These are phyloP conservation scores for Anoncus sp. DNA, from an alignment of 2,888 invertebrate species.

Conservation along the genomic window DNA sequence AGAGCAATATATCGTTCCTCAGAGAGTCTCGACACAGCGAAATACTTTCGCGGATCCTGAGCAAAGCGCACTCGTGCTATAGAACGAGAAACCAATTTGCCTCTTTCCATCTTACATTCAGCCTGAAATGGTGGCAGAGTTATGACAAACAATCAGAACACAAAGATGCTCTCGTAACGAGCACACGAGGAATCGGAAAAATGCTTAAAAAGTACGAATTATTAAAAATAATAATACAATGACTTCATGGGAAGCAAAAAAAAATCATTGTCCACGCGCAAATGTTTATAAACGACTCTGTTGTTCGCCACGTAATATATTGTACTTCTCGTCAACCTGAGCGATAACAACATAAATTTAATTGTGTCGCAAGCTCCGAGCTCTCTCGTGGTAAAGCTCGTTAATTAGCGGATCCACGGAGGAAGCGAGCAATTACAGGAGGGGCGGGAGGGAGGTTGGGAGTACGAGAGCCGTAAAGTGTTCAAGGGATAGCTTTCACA, in stretches of 20 bases:
- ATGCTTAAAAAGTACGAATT: no score
- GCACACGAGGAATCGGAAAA: no score
- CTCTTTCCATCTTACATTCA: not conserved
- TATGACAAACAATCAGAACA: not conserved
- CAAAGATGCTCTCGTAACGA: not conserved
- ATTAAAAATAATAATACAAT: no score
- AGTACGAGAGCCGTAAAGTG: slow-evolving; percentile 28
- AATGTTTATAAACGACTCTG: no score
- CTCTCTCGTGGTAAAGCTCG: slow-evolving; percentile 19
- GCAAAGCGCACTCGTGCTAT: slow-evolving; percentile 13
- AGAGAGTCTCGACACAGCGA: slow-evolving; percentile 27
- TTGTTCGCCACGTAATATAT: no score
- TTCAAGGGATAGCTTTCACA: slow-evolving; percentile 1
- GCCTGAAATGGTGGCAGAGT: not conserved
- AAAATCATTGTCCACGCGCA: no score
- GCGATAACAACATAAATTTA: slow-evolving; percentile 29
- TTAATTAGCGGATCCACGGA: slow-evolving; percentile 32
- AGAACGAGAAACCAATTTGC: slow-evolving; percentile 16
- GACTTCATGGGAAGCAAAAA: no score
- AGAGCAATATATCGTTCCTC: slow-evolving; percentile 7
- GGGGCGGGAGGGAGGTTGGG: no score
- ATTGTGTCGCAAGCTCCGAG: slow-evolving; percentile 14
- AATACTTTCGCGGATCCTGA: not conserved
- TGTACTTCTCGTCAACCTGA: slow-evolving; percentile 10
- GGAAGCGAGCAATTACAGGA: slow-evolving; percentile 26